Conservation (phyloP, 2,888 invertebrate species). For the Autographa gamma region DNA sequence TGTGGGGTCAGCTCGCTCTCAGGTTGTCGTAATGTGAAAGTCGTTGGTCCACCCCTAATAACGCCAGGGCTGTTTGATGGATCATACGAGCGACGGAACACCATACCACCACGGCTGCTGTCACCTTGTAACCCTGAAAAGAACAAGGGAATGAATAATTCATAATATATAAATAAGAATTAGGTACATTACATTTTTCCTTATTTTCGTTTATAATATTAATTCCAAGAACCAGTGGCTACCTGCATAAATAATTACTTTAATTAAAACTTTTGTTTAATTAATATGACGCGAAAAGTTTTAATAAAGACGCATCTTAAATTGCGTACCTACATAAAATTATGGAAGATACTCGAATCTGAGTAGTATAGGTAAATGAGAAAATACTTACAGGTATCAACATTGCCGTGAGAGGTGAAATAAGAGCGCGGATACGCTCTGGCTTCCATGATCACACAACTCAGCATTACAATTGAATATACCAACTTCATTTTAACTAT, state of each 20-base stretch:
- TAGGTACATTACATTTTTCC: not conserved
- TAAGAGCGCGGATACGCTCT: slow-evolving; percentile 70
- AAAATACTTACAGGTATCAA: slow-evolving; percentile 78
- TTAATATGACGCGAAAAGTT: no score
- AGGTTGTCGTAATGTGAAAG: slow-evolving; percentile 77
- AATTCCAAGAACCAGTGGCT: not conserved
- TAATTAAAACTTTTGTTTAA: no score
- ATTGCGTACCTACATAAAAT: no score
- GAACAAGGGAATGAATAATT: slow-evolving; percentile 8
- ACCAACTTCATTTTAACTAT: slow-evolving; percentile 68
- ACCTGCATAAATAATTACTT: no score
- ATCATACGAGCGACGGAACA: slow-evolving; percentile 80
- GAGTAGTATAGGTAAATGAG: not conserved
- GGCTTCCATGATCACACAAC: slow-evolving; percentile 71
- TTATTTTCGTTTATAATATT: not conserved
- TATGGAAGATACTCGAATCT: no score
- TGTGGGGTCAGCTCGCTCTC: slow-evolving; percentile 62
- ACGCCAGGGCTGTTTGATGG: slow-evolving; percentile 76
- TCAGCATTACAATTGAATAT: slow-evolving; percentile 65
- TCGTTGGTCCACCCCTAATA: slow-evolving; percentile 76
- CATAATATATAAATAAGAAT: not conserved
- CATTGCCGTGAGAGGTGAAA: slow-evolving; percentile 78
- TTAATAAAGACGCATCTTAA: no score
- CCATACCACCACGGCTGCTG: slow-evolving; percentile 76
- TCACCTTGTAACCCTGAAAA: slow-evolving; percentile 80